Evolutionary conservation across 2,113 vertebrate genomes (phyloP).

Genomic region (Nyctibius bracteatus): DNA sequence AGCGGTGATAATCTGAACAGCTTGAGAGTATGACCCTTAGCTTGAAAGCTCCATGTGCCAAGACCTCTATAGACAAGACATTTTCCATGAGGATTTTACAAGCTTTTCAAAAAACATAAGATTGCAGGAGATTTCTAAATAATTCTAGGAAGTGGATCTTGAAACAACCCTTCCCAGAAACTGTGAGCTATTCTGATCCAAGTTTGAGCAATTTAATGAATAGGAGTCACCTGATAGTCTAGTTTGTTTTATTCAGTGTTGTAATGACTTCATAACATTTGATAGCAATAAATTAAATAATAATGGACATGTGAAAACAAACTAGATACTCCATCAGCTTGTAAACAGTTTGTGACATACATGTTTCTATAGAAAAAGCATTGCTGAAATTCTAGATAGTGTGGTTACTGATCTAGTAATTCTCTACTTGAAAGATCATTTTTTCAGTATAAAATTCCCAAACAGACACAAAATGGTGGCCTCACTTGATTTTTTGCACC

Average conservation of each 20-base stretch:
- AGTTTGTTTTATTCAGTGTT: not conserved
- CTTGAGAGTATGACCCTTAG: not conserved
- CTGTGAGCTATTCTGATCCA: not conserved
- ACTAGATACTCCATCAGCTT: not conserved
- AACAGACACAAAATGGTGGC: not conserved
- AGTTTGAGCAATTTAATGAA: not conserved
- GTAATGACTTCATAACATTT: not conserved
- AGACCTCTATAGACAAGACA: not conserved
- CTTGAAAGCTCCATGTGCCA: not conserved
- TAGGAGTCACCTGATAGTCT: not conserved
- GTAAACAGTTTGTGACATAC: not conserved
- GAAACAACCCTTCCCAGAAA: not conserved
- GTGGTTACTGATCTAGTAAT: not conserved
- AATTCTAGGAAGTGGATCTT: not conserved
- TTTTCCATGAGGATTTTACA: not conserved
- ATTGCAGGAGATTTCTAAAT: not conserved
- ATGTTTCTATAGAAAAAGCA: not conserved
- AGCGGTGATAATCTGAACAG: not conserved
- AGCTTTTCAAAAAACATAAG: not conserved
- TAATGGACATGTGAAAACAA: not conserved
- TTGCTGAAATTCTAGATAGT: not conserved
- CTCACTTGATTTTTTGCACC: not conserved
- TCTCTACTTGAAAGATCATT: not conserved
- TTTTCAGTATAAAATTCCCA: not conserved
- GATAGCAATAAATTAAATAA: not conserved